phyloP scores from a whole-genome alignment of 2,113 vertebrate genomes.

The Scophthalmus maximus region DNA sequence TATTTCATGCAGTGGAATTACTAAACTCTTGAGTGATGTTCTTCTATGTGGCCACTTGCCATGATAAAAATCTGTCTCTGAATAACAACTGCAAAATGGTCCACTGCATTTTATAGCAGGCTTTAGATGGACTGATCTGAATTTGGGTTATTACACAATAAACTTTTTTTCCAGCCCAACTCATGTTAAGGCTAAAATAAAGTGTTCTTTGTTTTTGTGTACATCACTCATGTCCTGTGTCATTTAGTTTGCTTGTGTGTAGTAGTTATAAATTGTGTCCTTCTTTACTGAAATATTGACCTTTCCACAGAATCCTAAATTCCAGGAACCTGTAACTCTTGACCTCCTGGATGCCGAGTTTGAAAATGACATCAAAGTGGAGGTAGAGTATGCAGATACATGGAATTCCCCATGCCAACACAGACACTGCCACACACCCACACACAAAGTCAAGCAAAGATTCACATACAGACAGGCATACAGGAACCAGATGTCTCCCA shows the following conservation, averaged over 20 bases:
- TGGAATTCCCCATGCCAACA: background rate
- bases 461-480: background rate
- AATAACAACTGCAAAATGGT: slow-evolving; percentile 48
- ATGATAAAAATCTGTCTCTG: slow-evolving; percentile 28
- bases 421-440: slow-evolving; percentile 6
- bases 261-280: background rate
- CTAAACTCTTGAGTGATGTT: background rate
- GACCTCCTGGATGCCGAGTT: slow-evolving; percentile 97
- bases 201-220: background rate
- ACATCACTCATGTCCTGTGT: background rate
- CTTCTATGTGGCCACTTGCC: slow-evolving; percentile 12
- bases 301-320: slow-evolving; percentile 93
- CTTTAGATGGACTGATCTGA: slow-evolving; percentile 34
- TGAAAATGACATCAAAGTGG: slow-evolving; percentile 97
- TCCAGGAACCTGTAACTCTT: slow-evolving; percentile 96
- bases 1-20: background rate
- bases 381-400: slow-evolving; percentile 81
- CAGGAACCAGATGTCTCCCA: slow-evolving; percentile 6
- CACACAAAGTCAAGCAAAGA: background rate
- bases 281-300: slow-evolving; percentile 15
- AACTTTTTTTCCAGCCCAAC: slow-evolving; percentile 11
- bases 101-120: slow-evolving; percentile 28
- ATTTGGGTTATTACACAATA: slow-evolving; percentile 20
- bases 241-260: background rate
- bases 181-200: background rate